These are phyloP conservation scores for Hyperopisus bebe DNA, from an alignment of 2,113 vertebrate species.

Conservation along the genomic window DNA sequence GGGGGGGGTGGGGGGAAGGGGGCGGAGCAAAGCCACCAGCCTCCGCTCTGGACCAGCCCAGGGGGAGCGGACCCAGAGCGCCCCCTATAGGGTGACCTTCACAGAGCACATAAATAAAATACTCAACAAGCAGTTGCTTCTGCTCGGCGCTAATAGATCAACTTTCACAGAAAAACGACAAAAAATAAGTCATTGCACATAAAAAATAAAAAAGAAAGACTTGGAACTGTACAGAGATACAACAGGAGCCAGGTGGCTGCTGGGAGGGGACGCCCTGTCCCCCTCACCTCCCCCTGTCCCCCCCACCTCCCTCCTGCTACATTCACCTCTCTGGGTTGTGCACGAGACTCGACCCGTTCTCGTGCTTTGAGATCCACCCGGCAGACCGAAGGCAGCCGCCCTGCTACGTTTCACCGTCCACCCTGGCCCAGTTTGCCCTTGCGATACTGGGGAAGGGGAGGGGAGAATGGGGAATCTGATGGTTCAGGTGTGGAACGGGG, in stretches of 20 bases:
- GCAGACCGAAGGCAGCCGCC: not conserved
- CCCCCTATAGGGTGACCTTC: not conserved
- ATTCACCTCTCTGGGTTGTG: not conserved
- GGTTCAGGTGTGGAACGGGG: not conserved
- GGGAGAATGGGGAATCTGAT: not conserved
- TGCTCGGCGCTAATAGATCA: not conserved
- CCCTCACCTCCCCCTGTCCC: not conserved
- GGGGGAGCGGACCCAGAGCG: not conserved
- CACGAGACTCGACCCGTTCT: not conserved
- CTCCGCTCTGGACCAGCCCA: not conserved
- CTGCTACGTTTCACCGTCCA: not conserved
- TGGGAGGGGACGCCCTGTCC: not conserved
- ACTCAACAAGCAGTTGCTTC: not conserved
- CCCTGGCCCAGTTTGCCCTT: not conserved
- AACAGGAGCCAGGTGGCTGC: not conserved
- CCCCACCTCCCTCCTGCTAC: not conserved
- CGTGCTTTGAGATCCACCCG: not conserved
- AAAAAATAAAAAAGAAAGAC: not conserved
- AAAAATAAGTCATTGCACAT: slow-evolving; percentile 29
- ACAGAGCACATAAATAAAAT: slow-evolving; percentile 4
- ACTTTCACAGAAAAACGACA: not conserved
- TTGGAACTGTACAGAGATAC: not conserved
- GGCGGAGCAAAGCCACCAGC: not conserved
- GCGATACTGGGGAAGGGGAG: not conserved
- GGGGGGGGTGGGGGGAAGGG: not conserved